Percentiles rank a stretch among this genome's conserved stretches.
These are phyloP conservation scores for Pocillopora damicornis DNA, from an alignment of 64 coral and sea anemone species.

Conservation along the genomic window DNA sequence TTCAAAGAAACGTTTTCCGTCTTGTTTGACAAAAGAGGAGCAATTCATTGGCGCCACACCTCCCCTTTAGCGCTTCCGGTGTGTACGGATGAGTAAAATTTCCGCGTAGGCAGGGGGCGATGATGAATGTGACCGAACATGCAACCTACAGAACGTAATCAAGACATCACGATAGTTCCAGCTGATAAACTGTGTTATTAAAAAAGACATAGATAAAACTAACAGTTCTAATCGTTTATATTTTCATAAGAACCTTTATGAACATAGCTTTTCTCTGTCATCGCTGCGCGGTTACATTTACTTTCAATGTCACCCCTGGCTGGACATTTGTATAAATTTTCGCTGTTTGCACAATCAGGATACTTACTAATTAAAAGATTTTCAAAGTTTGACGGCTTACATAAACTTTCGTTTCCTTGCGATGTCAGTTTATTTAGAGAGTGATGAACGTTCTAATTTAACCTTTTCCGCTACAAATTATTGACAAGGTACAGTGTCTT, in stretches of 20 bases:
- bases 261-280: no score
- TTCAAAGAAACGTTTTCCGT: neutral
- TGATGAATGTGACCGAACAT: neutral
- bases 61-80: conserved; percentile 13
- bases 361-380: neutral
- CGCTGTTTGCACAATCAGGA: neutral
- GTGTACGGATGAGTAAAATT: neutral
- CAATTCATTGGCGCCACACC: neutral
- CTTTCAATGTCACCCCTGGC: no score
- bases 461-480: neutral
- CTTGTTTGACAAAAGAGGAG: conserved; percentile 17
- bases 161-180: neutral
- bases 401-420: neutral
- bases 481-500: no score
- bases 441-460: neutral
- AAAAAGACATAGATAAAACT: neutral
- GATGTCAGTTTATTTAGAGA: neutral
- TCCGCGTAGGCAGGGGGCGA: neutral
- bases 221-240: neutral
- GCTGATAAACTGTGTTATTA: neutral
- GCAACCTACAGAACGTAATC: neutral
- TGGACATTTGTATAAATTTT: neutral
- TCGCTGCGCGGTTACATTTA: no score
- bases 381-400: neutral
- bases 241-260: neutral